Conservation (phyloP, 2,113 vertebrate species). For the Lipotes vexillifer region DNA sequence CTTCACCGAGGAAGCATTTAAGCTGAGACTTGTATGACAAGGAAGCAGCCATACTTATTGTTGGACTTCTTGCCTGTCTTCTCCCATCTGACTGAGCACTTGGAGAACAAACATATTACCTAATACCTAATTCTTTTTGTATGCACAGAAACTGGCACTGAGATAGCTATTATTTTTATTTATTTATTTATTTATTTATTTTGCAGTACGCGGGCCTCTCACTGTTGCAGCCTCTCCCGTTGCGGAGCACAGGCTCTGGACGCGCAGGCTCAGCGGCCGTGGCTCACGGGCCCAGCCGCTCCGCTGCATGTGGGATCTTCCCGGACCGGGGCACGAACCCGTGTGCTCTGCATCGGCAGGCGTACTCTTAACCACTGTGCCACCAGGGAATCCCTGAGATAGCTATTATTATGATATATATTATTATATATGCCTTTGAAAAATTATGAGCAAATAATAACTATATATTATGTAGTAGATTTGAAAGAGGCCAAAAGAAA, state of each 20-base stretch:
- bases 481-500: not conserved
- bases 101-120: not conserved
- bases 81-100: not conserved
- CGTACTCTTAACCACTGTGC: no score
- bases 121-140: not conserved
- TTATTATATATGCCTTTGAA: not conserved
- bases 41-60: not conserved
- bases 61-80: not conserved
- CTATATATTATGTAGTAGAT: not conserved
- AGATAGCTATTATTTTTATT: not conserved
- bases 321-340: no score
- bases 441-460: conserved; percentile 9
- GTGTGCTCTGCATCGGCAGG: no score
- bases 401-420: not conserved
- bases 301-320: no score
- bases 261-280: no score
- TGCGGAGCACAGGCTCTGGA: no score
- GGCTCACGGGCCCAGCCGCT: no score
- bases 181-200: no score
- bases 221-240: no score
- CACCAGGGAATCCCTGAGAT: not conserved
- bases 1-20: not conserved
- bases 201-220: accelerated
- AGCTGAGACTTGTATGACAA: not conserved
- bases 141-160: not conserved